These are phyloP conservation scores for Bradynema listronoti DNA, from an alignment of 1,140 invertebrate genomes.

Conservation along the genomic window DNA sequence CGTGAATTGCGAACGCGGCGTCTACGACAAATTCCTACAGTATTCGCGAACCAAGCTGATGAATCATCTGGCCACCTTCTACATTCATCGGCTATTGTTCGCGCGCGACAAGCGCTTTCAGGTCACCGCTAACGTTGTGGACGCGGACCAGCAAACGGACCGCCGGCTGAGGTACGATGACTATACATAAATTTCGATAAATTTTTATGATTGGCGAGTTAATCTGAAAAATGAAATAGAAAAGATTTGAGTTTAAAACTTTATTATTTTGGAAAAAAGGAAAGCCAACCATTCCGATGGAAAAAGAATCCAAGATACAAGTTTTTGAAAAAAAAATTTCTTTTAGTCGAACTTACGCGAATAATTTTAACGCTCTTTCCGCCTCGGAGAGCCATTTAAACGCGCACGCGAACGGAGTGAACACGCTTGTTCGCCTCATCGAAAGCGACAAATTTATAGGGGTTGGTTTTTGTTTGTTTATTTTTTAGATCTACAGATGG, in stretches of 20 bases:
- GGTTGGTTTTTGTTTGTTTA: background rate
- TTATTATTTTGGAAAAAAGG: too few relatives aligned
- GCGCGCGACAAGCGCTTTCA: slow-evolving; percentile 35
- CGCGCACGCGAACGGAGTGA: slow-evolving; percentile 23
- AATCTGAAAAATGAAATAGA: too few relatives aligned
- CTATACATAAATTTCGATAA: too few relatives aligned
- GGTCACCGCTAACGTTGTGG: slow-evolving; percentile 39
- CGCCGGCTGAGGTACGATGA: background rate
- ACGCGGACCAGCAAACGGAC: slow-evolving; percentile 36
- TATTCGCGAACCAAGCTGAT: slow-evolving; percentile 41
- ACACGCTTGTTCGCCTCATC: slow-evolving; percentile 29
- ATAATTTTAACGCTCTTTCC: slow-evolving; percentile 14
- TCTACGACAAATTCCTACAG: slow-evolving; percentile 39
- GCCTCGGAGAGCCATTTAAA: slow-evolving; percentile 28
- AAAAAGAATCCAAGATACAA: background rate
- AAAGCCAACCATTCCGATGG: background rate
- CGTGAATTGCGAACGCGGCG: slow-evolving; percentile 21
- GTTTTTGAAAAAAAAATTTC: background rate
- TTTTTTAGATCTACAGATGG: too few relatives aligned
- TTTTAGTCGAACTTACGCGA: slow-evolving; percentile 5
- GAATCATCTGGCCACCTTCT: slow-evolving; percentile 43
- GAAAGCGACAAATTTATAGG: slow-evolving; percentile 19
- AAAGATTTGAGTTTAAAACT: too few relatives aligned
- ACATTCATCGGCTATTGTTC: slow-evolving; percentile 35
- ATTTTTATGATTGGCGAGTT: too few relatives aligned